These are phyloP conservation scores for Picus viridis DNA, from an alignment of 2,797 vertebrate genomes.

Conservation along the genomic window DNA sequence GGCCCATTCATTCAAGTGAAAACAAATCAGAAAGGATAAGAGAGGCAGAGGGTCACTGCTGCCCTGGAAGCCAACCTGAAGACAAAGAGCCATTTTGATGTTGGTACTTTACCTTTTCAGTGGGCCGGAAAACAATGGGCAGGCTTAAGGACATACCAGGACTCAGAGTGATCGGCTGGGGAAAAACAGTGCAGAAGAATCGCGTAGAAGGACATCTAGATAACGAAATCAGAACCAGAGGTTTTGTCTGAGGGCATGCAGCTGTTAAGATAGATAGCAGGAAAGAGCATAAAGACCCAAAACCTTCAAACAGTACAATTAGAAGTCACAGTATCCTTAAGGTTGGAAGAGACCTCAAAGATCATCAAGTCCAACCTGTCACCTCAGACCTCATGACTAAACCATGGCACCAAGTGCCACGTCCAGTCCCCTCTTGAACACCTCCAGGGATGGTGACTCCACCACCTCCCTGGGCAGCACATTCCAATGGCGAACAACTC, in stretches of 20 bases:
- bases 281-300: neutral
- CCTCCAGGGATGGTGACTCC: no score
- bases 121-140: constrained; percentile 87
- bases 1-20: neutral
- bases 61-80: neutral
- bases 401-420: no score
- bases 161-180: constrained; percentile 83
- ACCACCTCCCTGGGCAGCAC: no score
- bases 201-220: constrained; percentile 68
- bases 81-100: neutral
- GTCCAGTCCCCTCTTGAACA: no score
- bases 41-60: neutral
- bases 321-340: no score
- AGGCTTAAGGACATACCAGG: constrained; percentile 87
- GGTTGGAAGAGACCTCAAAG: no score
- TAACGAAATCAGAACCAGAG: neutral
- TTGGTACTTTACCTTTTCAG: constrained; percentile 82
- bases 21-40: neutral
- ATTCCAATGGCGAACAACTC: no score
- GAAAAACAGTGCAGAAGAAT: constrained; percentile 84
- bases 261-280: neutral
- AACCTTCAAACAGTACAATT: neutral
- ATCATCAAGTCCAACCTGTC: no score
- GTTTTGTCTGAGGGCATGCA: neutral
- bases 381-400: no score